Evolutionary conservation across 2,888 invertebrate genomes (phyloP).

Genomic region (Strigamia crassipes): DNA sequence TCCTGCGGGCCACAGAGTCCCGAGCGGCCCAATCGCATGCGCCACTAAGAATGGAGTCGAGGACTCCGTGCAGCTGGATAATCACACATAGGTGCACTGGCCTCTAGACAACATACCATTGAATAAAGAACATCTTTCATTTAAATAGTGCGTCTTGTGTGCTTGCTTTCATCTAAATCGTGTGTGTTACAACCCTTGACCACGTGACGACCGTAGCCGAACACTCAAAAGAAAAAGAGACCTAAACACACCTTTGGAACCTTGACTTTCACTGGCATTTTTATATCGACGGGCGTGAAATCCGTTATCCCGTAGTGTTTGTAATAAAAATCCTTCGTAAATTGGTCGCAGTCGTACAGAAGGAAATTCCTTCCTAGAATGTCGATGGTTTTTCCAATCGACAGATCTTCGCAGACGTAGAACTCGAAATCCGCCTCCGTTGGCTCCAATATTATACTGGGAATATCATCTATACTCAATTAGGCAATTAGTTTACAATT

Average conservation of each 20-base stretch:
- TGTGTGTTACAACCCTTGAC: too few species aligned
- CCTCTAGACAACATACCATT: too few species aligned
- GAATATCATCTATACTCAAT: constrained; percentile 32
- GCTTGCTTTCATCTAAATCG: too few species aligned
- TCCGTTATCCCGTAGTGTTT: neutral
- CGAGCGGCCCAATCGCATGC: too few species aligned
- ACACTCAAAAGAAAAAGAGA: too few species aligned
- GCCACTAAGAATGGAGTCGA: too few species aligned
- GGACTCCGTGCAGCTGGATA: too few species aligned
- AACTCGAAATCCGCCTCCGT: constrained; percentile 60
- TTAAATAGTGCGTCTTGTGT: too few species aligned
- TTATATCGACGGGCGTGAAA: neutral
- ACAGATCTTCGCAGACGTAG: constrained; percentile 76
- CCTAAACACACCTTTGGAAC: neutral
- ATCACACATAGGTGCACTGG: too few species aligned
- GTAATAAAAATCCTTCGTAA: constrained; percentile 55
- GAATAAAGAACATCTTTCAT: too few species aligned
- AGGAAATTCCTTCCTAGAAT: constrained; percentile 64
- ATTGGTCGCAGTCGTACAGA: constrained; percentile 6
- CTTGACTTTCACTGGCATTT: neutral
- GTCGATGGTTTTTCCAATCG: constrained; percentile 67
- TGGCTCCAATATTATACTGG: constrained; percentile 22
- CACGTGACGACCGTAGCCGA: too few species aligned
- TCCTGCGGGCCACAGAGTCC: too few species aligned
- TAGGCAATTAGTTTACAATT: neutral